Base-by-base conservation (phyloP, 2,888 invertebrate genomes). In the Melipona beecheii region DNA sequence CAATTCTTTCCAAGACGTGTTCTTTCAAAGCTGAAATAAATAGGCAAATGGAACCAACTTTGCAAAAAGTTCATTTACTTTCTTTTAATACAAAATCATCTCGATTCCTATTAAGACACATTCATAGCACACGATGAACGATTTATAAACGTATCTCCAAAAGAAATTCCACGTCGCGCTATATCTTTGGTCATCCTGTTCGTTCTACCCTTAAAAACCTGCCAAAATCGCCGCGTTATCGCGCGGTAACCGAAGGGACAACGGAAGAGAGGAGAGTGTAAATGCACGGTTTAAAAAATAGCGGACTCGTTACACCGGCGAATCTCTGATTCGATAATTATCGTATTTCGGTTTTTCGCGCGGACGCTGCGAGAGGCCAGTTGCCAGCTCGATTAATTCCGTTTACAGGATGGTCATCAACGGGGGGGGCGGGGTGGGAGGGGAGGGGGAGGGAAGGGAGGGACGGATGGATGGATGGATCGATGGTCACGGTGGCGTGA, bases 341-440 rank as follows among this genome's bases (percentile, higher is more conserved):
- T n/a, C 19, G 19, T 31, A 43, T 64, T 74, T 50, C 62, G 52
- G n/a, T 24, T 62, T 77, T 77, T 62, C 11, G 36, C 36, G 36
- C 4, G 19, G 31, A 54, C 62, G 49, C 27, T 71, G 2, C 74
- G 70, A 43, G 64, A 64, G 21, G 62, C 19, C 68, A 56, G 68
- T 73, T 70, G 76, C 43, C 72, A 11, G 64, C 65, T 19, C 81
- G 77, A 81, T 84, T 78, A 77, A 81, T 66, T 60, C 64, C 71
- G 56, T 81, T 84, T 77, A 77, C 75, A 74, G 74, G 56, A 77
- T 24, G 66, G 65, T 49, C 73, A 58, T 62, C 69, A 69, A 13
- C 27, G 11, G 58, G 31, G 31, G 0, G 9, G 1, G 36, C 27
- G 11, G 58, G 31, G 31, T 0, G 9, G 1, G 36, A 43, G 36